Base-by-base conservation (phyloP, 2,113 vertebrate genomes). In the Typhlomys cinereus region DNA sequence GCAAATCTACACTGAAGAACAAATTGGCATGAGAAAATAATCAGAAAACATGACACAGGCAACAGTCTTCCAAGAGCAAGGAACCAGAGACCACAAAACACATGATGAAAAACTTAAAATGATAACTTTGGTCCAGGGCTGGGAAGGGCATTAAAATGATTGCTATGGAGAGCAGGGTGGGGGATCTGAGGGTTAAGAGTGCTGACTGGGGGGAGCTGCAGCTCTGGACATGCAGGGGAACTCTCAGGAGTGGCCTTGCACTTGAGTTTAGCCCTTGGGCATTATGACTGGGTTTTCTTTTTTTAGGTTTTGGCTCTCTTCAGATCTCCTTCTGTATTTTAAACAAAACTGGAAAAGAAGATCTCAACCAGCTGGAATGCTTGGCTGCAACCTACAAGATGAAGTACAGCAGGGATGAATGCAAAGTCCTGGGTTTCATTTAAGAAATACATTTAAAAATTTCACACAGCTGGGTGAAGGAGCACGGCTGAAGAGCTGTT, bases 271-370 rank as follows among this genome's bases (percentile, higher is more conserved):
- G 74, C 48, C 88, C 79, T 57, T n/a, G 59, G 59, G 52, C n/a
- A 66, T 88, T 62, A 79, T 7, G 91, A 52, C 57, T 93, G 31
- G 44, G 12, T 88, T 95, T 89, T 92, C 71, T 36, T 81, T 36
- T 81, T 93, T 75, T 59, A 73, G 36, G 39, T 80, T 95, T 93
- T 89, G 75, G 83, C 20, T 89, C 82, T 92, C 75, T 84, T 87
- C 88, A 39, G 59, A 70, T 94, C 88, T 94, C 64, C 89, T 94
- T 93, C 86, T 84, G 84, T 84, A 76, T 84, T 93, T 96, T 94
- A 93, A 94, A 92, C 80, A 93, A 92, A 84, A 95, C 39, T 64
- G 89, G 93, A 94, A 94, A 94, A 94, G 91, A 93, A 95, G 95
- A 94, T 75, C 80, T 96, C 73, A 95, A 78, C 85, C 76, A 85